A percentile compares a stretch with the other conserved stretches of the same genome.
phyloP scores from a whole-genome alignment of 2,797 vertebrate species.

The Pteropus rufus region DNA sequence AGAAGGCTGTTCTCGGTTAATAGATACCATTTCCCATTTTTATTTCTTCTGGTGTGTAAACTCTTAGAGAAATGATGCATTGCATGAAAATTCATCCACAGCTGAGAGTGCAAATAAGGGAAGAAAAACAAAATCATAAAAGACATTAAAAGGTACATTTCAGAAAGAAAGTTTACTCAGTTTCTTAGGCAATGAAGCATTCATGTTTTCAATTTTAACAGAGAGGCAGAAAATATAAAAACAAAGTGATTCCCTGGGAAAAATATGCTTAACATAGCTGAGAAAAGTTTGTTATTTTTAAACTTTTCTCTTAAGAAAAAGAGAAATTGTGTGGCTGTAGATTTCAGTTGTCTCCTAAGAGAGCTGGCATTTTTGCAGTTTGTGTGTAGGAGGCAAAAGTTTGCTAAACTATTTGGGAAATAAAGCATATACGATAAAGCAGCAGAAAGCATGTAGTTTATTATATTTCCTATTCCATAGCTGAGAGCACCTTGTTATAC shows the following conservation, averaged over 20 bases:
- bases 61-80: conserved; percentile 62
- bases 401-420: conserved; percentile 14
- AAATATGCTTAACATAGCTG: conserved; percentile 32
- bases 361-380: neutral
- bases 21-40: conserved; percentile 60
- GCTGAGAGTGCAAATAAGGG: conserved; percentile 62
- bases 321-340: conserved; percentile 1
- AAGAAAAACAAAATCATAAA: conserved; percentile 68
- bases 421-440: neutral
- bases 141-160: conserved; percentile 65
- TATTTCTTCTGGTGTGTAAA: conserved; percentile 53
- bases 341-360: conserved; percentile 34
- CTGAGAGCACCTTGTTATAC: neutral
- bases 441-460: neutral
- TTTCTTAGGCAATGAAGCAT: conserved; percentile 73
- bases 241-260: conserved; percentile 72
- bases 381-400: neutral
- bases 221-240: conserved; percentile 65
- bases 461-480: neutral
- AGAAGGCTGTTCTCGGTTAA: conserved; percentile 64
- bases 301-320: conserved; percentile 47
- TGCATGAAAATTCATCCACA: conserved; percentile 70
- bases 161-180: conserved; percentile 68
- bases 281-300: conserved; percentile 65
- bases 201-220: conserved; percentile 72